Conservation (phyloP, 2,113 vertebrate genomes). For the Labeo rohita region DNA sequence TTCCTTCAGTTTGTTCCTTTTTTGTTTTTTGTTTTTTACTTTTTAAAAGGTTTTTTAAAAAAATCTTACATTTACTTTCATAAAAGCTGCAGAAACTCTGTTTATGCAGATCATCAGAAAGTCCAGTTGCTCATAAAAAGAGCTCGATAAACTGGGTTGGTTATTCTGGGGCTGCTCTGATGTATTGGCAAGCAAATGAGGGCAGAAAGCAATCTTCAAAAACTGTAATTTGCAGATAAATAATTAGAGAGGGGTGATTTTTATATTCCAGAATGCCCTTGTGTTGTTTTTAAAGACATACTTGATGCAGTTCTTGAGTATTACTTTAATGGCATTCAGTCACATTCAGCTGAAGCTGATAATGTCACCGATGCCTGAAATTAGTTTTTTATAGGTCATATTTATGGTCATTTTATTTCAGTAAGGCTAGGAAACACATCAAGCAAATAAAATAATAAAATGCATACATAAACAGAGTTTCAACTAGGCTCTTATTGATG, state of each 20-base stretch:
- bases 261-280: background rate
- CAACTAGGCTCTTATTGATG: background rate
- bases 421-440: conserved; percentile 23
- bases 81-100: background rate
- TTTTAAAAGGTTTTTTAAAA: background rate
- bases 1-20: no score
- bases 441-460: background rate
- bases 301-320: background rate
- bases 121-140: background rate
- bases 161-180: background rate
- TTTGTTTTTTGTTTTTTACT: no score
- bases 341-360: background rate
- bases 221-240: background rate
- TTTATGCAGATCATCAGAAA: background rate
- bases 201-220: background rate
- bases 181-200: background rate
- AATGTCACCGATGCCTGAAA: conserved; percentile 15
- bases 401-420: background rate
- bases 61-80: background rate
- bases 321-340: conserved; percentile 15
- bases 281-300: background rate
- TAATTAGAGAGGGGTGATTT: background rate
- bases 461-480: background rate
- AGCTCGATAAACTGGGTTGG: conserved; percentile 1
- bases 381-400: conserved; percentile 27